phyloP scores from a whole-genome alignment of 2,797 vertebrate genomes.

The Sebastiscus albofasciatus region DNA sequence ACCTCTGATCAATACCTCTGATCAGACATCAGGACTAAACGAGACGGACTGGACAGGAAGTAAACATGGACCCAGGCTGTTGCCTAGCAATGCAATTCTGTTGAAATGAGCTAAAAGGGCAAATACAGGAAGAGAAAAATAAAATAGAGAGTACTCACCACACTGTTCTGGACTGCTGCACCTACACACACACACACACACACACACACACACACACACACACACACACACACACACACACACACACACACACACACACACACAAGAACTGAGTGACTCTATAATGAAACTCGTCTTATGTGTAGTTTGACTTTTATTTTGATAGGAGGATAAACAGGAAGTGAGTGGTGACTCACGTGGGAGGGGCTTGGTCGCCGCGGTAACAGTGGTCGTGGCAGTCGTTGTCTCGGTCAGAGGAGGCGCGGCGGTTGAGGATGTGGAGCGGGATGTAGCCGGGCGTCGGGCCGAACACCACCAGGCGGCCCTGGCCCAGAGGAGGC shows the following conservation, averaged over 20 bases:
- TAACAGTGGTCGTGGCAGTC: constrained; percentile 85
- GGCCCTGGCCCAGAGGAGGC: constrained; percentile 94
- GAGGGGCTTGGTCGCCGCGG: constrained; percentile 53
- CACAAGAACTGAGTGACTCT: background rate
- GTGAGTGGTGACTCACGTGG: constrained; percentile 83
- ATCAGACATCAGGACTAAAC: background rate
- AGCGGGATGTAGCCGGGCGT: constrained; percentile 90
- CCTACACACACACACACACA: constrained; percentile 36
- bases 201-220: background rate
- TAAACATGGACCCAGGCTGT: too few relatives aligned
- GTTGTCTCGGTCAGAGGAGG: constrained; percentile 83
- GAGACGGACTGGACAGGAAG: too few relatives aligned
- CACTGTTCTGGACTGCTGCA: constrained; percentile 68
- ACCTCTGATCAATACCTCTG: background rate
- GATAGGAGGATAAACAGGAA: background rate
- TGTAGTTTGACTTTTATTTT: background rate
- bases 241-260: background rate
- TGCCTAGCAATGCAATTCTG: too few relatives aligned
- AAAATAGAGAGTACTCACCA: constrained; percentile 52
- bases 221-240: background rate
- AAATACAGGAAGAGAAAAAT: too few relatives aligned
- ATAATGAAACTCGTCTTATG: background rate
- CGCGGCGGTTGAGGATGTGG: constrained; percentile 82
- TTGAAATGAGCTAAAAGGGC: too few relatives aligned
- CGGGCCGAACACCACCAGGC: constrained; percentile 90